Evolutionary conservation across 2,797 vertebrate species (phyloP), one percentile per base, ranked within the genome.

Genomic region (Pelobates cultripes): DNA sequence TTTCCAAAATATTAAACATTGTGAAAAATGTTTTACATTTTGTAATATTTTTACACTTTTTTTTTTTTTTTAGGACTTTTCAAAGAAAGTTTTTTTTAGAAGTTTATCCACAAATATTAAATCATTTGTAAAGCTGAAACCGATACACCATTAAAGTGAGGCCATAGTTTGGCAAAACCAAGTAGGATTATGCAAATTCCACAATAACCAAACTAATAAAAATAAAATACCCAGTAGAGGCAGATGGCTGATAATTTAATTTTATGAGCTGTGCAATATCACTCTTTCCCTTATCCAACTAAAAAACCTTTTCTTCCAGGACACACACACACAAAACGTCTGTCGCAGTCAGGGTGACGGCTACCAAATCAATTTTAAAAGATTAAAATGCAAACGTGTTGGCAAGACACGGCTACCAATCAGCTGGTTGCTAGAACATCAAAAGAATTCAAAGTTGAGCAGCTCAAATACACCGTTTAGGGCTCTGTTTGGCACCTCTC

Each of bases 401-500:
- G 67, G 40, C 42, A 40, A 44, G 45, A 13, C 4, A 4, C 12
- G 12, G 44, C 70, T 47, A 44, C 67, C 73, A 76, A 72, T 76
- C 45, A 64, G 28, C 51, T 40, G 41, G 15, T 28, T 10, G 41
- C 9, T 53, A 63, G 10, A 55, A 81, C 75, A 61, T 83, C 47
- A 78, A 74, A 74, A 64, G 61, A 64, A 60, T 40, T 44, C 17
- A 40, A 41, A 7, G 43, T n/a, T 14, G 15, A 41, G 28, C 28
- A 28, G 28, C 10, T 45, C 28, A 64, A 64, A 64, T 28, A 64
- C 10, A 64, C 28, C 4, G 4, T 12, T 57, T 4, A 14, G 41
- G 45, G 66, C 55, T 43, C 8, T 61, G 74, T 12, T 69, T 60
- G 73, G 60, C 75, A 47, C 69, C 60, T 66, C 69, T n/a, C 60